Evolutionary conservation across 2,797 vertebrate genomes (phyloP), one percentile per base, ranked within the genome.

Genomic region (Gymnoscopelus microlampas): DNA sequence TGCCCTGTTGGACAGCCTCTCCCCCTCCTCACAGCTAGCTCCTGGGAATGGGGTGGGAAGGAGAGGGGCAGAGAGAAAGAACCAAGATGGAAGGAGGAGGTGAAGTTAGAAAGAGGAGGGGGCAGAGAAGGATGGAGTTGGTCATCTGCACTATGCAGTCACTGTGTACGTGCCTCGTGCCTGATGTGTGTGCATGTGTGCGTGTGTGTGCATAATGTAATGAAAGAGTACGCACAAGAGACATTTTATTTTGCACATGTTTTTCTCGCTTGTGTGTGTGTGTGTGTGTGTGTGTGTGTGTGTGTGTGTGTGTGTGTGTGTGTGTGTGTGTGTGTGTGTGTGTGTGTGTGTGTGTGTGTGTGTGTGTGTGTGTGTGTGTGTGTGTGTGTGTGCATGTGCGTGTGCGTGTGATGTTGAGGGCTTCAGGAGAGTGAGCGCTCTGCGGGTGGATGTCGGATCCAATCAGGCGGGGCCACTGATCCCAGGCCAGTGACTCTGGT

Each of bases 371-470:
- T 11, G 39, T 39, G 12, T 12, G 54, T 15, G 15, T 11, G 48
- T 9, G 58, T 39, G 32, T 39, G 23, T 32, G 19, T 32, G 23
- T 58, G 23, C 35, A 26, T 32, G 26, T 58, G 13, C 14, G 56
- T 35, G 12, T 19, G 58, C 44, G n/a, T 15, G 58, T 35, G 55
- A 19, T 23, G 51, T 19, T 64, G 50, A 35, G 62, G 57, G 71
- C 62, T 74, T 29, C 55, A 74, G 79, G 63, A 75, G 71, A 72
- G 29, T 32, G 72, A 68, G 60, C 56, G 74, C 78, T 79, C 76
- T 87, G 79, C 82, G 74, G 81, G 78, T 80, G 80, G 24, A 84
- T 81, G 88, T 92, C 86, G 58, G 19, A 77, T 88, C 83, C 78
- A 81, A 83, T 91, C 77, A 82, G 77, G 75, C 67, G 66, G 50